Evolutionary conservation across 2,113 vertebrate species (phyloP).

Genomic region (Syrrhaptes paradoxus): DNA sequence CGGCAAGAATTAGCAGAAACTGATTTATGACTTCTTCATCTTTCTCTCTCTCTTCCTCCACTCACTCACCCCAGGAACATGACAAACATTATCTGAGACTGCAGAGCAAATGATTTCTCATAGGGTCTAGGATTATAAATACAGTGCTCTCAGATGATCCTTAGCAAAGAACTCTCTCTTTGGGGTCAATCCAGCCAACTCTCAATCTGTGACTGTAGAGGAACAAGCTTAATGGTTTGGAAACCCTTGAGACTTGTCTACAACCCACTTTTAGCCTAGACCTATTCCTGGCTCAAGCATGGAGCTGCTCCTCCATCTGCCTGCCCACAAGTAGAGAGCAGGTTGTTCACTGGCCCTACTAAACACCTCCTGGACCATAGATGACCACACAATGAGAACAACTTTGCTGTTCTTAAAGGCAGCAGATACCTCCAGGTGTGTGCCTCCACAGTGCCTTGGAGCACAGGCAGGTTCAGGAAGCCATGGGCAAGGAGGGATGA

Average conservation of each 20-base stretch:
- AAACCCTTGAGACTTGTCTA: not conserved
- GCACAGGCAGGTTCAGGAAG: not conserved
- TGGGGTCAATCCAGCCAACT: not conserved
- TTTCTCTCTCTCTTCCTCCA: not conserved
- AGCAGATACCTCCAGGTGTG: not conserved
- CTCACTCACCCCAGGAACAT: not conserved
- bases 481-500: not conserved
- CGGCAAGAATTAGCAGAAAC: not conserved
- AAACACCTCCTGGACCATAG: not conserved
- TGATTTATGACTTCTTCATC: not conserved
- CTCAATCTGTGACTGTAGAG: not conserved
- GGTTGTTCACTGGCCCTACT: not conserved
- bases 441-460: fast-evolving
- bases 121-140: not conserved
- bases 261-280: not conserved
- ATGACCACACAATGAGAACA: not conserved
- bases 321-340: not conserved
- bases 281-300: not conserved
- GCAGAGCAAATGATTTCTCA: not conserved
- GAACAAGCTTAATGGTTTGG: not conserved
- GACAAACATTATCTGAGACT: not conserved
- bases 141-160: not conserved
- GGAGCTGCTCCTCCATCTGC: not conserved
- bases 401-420: not conserved
- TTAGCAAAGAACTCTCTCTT: not conserved